phyloP scores from a whole-genome alignment of 2,797 vertebrate genomes.

The Acanthornis magna region DNA sequence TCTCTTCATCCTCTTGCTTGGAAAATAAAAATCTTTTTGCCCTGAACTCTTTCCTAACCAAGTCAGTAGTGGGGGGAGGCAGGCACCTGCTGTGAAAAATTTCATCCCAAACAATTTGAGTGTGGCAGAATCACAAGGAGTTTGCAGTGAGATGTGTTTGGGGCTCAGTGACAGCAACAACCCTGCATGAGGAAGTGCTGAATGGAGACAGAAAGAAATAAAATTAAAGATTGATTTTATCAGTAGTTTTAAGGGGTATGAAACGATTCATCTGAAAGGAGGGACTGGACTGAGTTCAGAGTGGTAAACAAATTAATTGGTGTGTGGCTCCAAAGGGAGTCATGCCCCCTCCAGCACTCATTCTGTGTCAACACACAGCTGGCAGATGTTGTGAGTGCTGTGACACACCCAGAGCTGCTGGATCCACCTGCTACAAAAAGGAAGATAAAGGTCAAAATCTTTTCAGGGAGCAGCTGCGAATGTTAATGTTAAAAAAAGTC shows the following conservation, averaged over 20 bases:
- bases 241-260: neutral
- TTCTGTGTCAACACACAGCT: neutral
- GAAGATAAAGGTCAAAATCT: neutral
- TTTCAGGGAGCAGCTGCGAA: neutral
- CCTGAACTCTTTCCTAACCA: neutral
- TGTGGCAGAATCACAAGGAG: neutral
- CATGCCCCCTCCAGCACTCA: neutral
- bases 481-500: neutral
- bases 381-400: neutral
- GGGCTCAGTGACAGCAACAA: neutral
- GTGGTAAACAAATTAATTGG: neutral
- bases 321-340: neutral
- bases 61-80: neutral
- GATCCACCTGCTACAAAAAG: neutral
- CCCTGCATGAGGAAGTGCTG: neutral
- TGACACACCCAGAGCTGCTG: neutral
- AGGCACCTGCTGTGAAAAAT: neutral
- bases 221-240: neutral
- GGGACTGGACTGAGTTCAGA: neutral
- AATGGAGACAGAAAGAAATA: neutral
- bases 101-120: neutral
- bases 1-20: neutral
- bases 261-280: neutral
- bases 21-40: neutral
- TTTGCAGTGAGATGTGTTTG: neutral